Percentiles rank a stretch among this genome's conserved stretches.
Conservation (phyloP, 2,113 vertebrate genomes). For the Dolichotis patagonum region DNA sequence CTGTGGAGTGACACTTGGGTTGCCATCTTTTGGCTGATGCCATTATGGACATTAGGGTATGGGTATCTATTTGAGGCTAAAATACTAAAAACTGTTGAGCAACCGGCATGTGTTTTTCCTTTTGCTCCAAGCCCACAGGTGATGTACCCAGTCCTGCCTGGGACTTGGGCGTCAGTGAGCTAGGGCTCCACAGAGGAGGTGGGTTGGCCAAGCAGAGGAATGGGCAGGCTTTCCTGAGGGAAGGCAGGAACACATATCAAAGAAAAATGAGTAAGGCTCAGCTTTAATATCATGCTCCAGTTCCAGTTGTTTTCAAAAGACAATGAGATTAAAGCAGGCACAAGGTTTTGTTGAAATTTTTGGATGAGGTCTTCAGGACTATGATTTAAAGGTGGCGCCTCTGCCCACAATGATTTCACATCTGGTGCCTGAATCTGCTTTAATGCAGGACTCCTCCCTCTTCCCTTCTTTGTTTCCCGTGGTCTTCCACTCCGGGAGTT, state of each 20-base stretch:
- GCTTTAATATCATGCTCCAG: not conserved
- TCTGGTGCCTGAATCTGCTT: not conserved
- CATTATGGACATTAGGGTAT: not conserved
- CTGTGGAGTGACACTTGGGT: not conserved
- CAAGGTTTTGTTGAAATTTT: not conserved
- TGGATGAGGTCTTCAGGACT: not conserved
- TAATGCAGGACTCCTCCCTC: rapidly evolving
- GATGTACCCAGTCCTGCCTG: not conserved
- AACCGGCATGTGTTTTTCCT: not conserved
- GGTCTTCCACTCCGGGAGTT: not conserved
- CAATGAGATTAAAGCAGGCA: not conserved
- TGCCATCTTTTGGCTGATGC: not conserved
- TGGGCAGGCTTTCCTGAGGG: not conserved
- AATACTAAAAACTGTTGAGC: not conserved
- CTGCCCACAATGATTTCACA: not conserved
- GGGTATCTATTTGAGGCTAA: not conserved
- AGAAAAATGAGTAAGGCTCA: not conserved
- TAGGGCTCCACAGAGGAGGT: not conserved
- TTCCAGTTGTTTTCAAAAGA: not conserved
- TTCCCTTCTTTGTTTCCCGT: not conserved
- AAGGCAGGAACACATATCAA: not conserved
- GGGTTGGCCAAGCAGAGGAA: not conserved
- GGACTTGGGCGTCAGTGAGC: not conserved
- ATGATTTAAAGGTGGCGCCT: not conserved
- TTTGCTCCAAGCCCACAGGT: not conserved